phyloP scores from a whole-genome alignment of 2,888 invertebrate species.

The Trilocha varians region DNA sequence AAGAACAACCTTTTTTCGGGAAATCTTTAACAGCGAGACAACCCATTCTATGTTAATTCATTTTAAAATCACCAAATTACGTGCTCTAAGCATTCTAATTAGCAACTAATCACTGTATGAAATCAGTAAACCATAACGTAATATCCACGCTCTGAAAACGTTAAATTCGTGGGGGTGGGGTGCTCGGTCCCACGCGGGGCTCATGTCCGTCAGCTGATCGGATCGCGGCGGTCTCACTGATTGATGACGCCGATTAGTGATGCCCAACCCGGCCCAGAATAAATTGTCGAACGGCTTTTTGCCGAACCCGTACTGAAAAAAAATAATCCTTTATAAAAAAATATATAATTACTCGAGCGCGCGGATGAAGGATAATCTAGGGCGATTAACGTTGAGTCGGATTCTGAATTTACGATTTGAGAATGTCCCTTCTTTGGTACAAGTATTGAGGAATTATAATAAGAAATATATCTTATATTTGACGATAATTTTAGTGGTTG shows the following conservation, averaged over 20 bases:
- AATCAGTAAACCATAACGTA: neutral
- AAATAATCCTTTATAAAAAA: slow-evolving; percentile 1
- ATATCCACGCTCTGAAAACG: neutral
- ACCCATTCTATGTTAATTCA: no score
- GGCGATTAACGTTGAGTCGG: neutral
- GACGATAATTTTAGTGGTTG: no score
- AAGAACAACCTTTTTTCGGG: no score
- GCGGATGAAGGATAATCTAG: neutral
- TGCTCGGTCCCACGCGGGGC: slow-evolving; percentile 20
- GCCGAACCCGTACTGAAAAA: slow-evolving; percentile 13
- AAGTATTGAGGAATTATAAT: no score
- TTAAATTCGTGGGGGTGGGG: slow-evolving; percentile 15
- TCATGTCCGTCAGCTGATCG: slow-evolving; percentile 62
- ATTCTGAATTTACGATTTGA: neutral
- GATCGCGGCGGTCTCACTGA: slow-evolving; percentile 59
- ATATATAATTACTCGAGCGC: neutral
- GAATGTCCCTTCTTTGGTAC: no score
- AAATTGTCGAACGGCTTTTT: slow-evolving; percentile 67
- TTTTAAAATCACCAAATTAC: no score
- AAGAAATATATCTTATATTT: no score
- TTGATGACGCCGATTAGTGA: slow-evolving; percentile 73
- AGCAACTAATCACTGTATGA: neutral
- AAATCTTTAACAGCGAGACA: no score
- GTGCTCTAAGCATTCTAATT: no score
- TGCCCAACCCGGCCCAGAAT: slow-evolving; percentile 64